Base-by-base conservation (phyloP, 2,113 vertebrate species). In the Stomatorhinus ivindoensis region DNA sequence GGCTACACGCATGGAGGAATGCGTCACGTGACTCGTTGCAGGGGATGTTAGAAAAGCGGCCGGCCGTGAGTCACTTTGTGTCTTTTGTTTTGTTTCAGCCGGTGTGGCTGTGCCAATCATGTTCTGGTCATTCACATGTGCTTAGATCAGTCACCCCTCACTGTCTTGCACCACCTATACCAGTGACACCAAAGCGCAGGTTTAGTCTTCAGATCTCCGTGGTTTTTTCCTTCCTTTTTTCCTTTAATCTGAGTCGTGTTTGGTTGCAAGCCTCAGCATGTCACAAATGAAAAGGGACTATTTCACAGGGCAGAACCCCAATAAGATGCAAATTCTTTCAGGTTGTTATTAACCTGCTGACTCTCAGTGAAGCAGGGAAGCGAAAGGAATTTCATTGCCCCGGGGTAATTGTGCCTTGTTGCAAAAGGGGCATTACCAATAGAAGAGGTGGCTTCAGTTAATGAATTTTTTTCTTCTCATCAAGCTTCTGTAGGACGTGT, bases 241-340 rank as follows among this genome's bases (percentile, higher is more conserved):
- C 27, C 92, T 88, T 92, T 80, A 90, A 92, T 92, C 91, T 90
- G 61, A 87, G 88, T 89, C 76, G 21, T 47, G 39, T 51, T 46
- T 50, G 9, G 24, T 39, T 27, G 31, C 94, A 94, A 91, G 95
- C 91, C 92, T 88, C 39, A 89, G 90, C 95, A 87, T 94, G 95
- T 48, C 47, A 76, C 8, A 69, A 76, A 88, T 89, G 82, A 47
- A 58, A 65, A 89, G 88, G 88, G n/a, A 24, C 86, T 88, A 15
- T 86, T 91, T 65, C 87, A 86, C 46, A 17, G 53, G 27, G 46
- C 50, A 24, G 89, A 91, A 73, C 86, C 89, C 65, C 89, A 90
- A 90, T 90, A 90, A 90, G 89, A 90, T 92, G 89, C 87, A 91
- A 88, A 90, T 91, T 90, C 87, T 85, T 69, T 51, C 69, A 84